Evolutionary conservation across 2,888 invertebrate genomes (phyloP).

Genomic region (Harpalus rubripes): DNA sequence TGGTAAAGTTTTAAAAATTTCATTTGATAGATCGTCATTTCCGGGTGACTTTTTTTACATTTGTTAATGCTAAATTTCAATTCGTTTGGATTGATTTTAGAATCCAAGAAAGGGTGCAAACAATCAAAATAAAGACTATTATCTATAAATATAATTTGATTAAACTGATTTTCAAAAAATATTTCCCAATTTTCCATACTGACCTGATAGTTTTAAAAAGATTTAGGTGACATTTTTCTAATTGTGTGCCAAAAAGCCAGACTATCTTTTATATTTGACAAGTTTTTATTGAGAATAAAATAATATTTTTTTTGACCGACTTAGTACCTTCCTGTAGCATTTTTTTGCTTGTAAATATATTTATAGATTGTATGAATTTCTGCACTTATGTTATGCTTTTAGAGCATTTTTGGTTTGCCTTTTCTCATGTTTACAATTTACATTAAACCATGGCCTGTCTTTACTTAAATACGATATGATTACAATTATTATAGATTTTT

Average conservation of each 20-base stretch:
- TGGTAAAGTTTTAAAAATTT: background rate
- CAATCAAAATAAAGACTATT: constrained; percentile 6
- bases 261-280: background rate
- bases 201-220: background rate
- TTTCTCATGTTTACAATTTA: constrained; percentile 16
- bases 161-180: constrained; percentile 9
- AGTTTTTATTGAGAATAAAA: background rate
- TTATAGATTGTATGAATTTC: background rate
- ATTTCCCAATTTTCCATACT: constrained; percentile 7
- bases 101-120: background rate
- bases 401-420: background rate
- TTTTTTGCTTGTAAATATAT: constrained; percentile 1
- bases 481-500: constrained; percentile 14
- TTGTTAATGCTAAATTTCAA: background rate
- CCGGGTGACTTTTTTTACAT: background rate
- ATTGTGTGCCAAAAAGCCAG: background rate
- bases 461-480: background rate
- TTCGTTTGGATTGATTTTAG: background rate
- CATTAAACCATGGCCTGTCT: constrained; percentile 20
- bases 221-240: background rate
- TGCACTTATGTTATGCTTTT: constrained; percentile 18
- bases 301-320: background rate
- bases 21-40: background rate
- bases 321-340: background rate
- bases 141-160: background rate